These are phyloP conservation scores for Amphiprion ocellaris DNA, from an alignment of 2,113 vertebrate genomes.

Conservation along the genomic window DNA sequence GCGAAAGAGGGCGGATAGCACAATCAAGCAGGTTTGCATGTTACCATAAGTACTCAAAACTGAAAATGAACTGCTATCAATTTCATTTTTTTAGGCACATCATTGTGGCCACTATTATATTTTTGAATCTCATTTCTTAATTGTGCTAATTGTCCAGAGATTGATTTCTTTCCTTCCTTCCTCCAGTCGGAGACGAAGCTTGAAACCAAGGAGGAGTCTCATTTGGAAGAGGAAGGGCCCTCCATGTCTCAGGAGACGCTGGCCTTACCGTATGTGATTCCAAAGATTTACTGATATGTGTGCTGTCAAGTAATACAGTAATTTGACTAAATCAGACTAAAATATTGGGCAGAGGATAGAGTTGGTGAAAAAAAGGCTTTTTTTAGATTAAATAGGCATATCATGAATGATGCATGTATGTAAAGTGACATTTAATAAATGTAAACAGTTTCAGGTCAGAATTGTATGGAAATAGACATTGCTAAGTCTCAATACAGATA, in stretches of 20 bases:
- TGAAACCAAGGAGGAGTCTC: slow-evolving; percentile 89
- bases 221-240: slow-evolving; percentile 75
- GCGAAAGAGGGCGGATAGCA: slow-evolving; percentile 92
- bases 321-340: neutral
- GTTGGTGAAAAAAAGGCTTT: neutral
- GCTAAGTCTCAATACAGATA: too few species aligned
- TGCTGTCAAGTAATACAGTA: neutral
- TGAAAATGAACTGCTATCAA: neutral
- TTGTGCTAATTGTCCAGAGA: neutral
- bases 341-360: neutral
- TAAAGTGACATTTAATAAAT: neutral
- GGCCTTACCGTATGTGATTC: slow-evolving; percentile 72
- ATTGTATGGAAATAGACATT: neutral
- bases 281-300: neutral
- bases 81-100: neutral
- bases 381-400: neutral
- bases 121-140: neutral
- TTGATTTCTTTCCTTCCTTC: slow-evolving; percentile 21
- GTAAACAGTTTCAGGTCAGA: neutral
- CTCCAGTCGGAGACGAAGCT: slow-evolving; percentile 90
- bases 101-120: neutral
- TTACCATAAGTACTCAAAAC: neutral
- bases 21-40: slow-evolving; percentile 91
- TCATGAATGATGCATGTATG: neutral
- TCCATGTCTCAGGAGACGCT: slow-evolving; percentile 76